phyloP scores from a whole-genome alignment of 2,113 vertebrate genomes.

The Ptilonorhynchus violaceus region DNA sequence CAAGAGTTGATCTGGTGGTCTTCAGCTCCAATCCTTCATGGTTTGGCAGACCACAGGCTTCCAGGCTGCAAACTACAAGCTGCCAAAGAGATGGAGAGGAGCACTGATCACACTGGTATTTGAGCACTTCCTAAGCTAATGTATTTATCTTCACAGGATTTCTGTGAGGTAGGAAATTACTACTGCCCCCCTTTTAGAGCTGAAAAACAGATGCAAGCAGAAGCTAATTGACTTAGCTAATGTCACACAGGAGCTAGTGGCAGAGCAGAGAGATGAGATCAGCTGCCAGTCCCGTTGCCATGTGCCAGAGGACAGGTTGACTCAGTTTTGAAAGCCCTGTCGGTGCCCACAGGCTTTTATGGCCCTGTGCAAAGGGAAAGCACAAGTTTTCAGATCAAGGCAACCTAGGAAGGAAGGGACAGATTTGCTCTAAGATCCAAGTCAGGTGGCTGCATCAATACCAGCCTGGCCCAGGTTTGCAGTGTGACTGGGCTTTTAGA shows the following conservation, averaged over 20 bases:
- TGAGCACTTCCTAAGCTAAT: conserved; percentile 13
- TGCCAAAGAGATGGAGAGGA: neutral
- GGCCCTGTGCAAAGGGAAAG: neutral
- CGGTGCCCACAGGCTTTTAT: neutral
- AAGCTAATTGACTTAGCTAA: conserved; percentile 50
- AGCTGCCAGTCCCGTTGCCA: neutral
- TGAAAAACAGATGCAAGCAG: conserved; percentile 31
- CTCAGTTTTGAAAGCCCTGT: neutral
- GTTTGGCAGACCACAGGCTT: neutral
- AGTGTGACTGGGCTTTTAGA: neutral
- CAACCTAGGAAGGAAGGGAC: neutral
- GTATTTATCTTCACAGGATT: conserved; percentile 28
- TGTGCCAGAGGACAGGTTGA: neutral
- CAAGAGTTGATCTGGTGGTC: neutral
- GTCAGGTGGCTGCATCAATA: neutral
- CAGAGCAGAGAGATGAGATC: neutral
- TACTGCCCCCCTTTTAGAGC: conserved; percentile 16
- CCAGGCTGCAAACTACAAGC: neutral
- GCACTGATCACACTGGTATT: neutral
- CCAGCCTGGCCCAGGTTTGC: neutral
- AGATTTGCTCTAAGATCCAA: neutral
- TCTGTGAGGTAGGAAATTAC: conserved; percentile 23
- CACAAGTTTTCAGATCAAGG: neutral
- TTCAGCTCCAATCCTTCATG: neutral
- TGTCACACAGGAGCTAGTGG: neutral